Percentiles rank a stretch among this genome's conserved stretches.
phyloP scores from a whole-genome alignment of 2,113 vertebrate genomes.

The Eulacestoma nigropectus region DNA sequence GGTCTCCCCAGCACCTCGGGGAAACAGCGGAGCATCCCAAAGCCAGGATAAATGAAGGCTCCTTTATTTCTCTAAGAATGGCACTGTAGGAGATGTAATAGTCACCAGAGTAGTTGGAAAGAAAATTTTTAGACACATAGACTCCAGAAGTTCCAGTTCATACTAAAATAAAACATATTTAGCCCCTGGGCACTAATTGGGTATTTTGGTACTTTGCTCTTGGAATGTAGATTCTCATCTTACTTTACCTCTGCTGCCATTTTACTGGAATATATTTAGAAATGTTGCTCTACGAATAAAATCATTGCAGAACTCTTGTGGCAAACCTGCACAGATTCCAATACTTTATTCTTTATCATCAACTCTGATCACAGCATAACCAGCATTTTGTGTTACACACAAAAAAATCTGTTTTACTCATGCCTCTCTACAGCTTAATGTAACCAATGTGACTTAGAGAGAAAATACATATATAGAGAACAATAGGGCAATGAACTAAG shows the following conservation, averaged over 20 bases:
- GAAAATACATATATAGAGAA: not conserved
- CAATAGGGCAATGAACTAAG: not conserved
- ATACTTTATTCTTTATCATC: not conserved
- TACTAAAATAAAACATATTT: not conserved
- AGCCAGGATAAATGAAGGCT: not conserved
- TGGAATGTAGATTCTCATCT: not conserved
- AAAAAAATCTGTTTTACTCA: not conserved
- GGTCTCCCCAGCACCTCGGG: not conserved
- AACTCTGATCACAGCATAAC: constrained; percentile 19
- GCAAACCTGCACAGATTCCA: not conserved
- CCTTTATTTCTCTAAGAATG: not conserved
- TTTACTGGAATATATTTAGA: not conserved
- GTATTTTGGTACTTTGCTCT: not conserved
- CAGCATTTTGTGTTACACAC: not conserved
- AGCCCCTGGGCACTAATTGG: not conserved
- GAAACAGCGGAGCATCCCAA: not conserved
- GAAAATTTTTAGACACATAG: not conserved
- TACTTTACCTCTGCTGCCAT: not conserved
- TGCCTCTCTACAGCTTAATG: not conserved
- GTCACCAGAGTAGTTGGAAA: not conserved
- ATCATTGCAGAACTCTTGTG: not conserved
- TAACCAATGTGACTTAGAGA: not conserved
- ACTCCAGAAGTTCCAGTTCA: not conserved
- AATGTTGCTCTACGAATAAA: not conserved
- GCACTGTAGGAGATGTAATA: not conserved